A percentile compares a stretch with the other conserved stretches of the same genome.
Conservation (phyloP, 2,113 vertebrate species). For the Oryzias melastigma region DNA sequence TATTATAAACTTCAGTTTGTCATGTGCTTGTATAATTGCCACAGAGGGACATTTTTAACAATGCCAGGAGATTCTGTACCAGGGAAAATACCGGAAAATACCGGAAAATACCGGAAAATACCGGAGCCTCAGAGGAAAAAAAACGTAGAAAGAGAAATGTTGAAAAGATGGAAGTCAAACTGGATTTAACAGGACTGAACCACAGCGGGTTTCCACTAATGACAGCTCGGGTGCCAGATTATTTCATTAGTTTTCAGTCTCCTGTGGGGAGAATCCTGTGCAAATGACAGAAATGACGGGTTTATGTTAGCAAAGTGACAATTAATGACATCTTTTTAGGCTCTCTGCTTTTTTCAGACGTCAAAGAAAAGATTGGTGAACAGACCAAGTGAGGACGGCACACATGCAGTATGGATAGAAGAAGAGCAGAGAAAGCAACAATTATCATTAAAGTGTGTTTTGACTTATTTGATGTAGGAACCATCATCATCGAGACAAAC, state of each 20-base stretch:
- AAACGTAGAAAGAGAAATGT: conserved; percentile 16
- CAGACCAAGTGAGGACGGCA: conserved; percentile 15
- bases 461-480: too few relatives aligned
- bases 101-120: too few relatives aligned
- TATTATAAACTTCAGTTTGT: conserved; percentile 20
- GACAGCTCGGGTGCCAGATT: conserved; percentile 63
- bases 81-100: conserved; percentile 5
- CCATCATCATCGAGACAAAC: too few relatives aligned
- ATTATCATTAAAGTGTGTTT: too few relatives aligned
- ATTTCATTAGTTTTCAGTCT: conserved; percentile 56
- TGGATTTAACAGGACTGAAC: conserved; percentile 60
- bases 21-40: conserved; percentile 16
- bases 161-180: conserved; percentile 44
- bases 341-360: conserved; percentile 52
- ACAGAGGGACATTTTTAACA: conserved; percentile 7
- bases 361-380: conserved; percentile 41
- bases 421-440: conserved; percentile 1
- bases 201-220: conserved; percentile 45
- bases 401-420: conserved; percentile 1
- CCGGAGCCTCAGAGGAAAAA: conserved; percentile 6
- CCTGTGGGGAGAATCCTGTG: conserved; percentile 44
- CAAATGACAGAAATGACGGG: conserved; percentile 53
- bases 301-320: conserved; percentile 65
- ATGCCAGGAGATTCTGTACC: conserved; percentile 10
- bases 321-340: conserved; percentile 56